Evolutionary conservation across 2,888 invertebrate genomes (phyloP).

Genomic region (Idaea dimidiata): DNA sequence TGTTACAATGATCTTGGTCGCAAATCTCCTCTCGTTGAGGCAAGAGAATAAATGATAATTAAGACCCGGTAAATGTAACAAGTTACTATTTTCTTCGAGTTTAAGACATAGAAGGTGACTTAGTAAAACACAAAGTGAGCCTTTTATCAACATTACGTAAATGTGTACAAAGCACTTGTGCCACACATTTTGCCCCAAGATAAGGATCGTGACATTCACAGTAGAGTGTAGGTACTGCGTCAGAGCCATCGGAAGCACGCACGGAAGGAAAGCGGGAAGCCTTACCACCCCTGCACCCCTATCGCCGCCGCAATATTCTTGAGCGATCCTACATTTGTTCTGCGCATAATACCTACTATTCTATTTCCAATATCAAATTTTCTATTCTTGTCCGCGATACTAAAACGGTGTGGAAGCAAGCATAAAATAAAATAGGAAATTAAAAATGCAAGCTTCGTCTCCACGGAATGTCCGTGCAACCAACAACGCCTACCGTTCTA

Average conservation of each 20-base stretch:
- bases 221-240: slow-evolving; percentile 14
- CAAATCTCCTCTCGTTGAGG: too few relatives aligned
- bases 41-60: too few relatives aligned
- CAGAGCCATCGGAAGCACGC: slow-evolving; percentile 41
- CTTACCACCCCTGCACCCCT: slow-evolving; percentile 27
- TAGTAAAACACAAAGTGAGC: slow-evolving; percentile 2
- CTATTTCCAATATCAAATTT: neutral
- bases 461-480: neutral
- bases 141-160: slow-evolving; percentile 23
- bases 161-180: slow-evolving; percentile 21
- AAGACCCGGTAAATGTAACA: too few relatives aligned
- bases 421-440: slow-evolving; percentile 1
- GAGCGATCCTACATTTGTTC: slow-evolving; percentile 24
- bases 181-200: slow-evolving; percentile 19
- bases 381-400: slow-evolving; percentile 12
- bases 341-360: neutral
- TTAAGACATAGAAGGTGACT: neutral
- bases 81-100: too few relatives aligned
- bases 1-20: too few relatives aligned
- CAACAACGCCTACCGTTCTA: neutral
- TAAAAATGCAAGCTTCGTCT: neutral
- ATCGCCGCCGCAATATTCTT: slow-evolving; percentile 23
- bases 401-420: neutral
- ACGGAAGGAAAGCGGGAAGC: slow-evolving; percentile 41
- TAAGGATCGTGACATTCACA: slow-evolving; percentile 24